phyloP scores from a whole-genome alignment of 2,113 vertebrate species.

The Synchiropus splendidus region DNA sequence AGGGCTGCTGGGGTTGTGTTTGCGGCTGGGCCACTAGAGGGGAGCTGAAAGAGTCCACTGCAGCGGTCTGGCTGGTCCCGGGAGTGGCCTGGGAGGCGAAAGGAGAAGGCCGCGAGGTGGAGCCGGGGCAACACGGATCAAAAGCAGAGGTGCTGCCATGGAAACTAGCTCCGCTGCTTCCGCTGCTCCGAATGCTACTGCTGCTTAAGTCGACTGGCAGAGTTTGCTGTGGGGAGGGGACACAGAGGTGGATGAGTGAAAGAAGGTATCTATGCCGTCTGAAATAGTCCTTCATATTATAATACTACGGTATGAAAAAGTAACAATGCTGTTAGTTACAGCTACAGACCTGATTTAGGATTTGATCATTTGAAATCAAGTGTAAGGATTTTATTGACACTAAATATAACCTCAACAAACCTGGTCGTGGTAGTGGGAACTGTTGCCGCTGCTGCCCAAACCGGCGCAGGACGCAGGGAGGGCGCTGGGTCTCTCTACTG shows the following conservation, averaged over 20 bases:
- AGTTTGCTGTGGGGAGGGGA: conserved; percentile 73
- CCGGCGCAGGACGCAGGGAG: conserved; percentile 77
- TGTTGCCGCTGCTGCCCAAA: conserved; percentile 56
- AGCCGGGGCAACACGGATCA: conserved; percentile 93
- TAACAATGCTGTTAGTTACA: too few relatives aligned
- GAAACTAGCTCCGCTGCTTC: conserved; percentile 71
- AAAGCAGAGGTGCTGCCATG: conserved; percentile 88
- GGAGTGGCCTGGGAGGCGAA: conserved; percentile 80
- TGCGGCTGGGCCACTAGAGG: conserved; percentile 80
- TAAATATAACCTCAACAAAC: conserved; percentile 10
- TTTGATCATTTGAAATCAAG: too few relatives aligned
- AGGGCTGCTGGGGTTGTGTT: conserved; percentile 81
- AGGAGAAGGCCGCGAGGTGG: conserved; percentile 79
- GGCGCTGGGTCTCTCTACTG: conserved; percentile 81
- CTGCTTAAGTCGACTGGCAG: conserved; percentile 94
- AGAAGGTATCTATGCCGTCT: too few relatives aligned
- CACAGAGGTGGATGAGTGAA: too few relatives aligned
- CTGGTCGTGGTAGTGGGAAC: conserved; percentile 61
- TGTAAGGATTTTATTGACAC: too few relatives aligned
- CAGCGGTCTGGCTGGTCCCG: conserved; percentile 78
- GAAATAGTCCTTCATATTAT: too few relatives aligned
- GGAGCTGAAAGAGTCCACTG: conserved; percentile 79
- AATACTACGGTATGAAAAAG: too few relatives aligned
- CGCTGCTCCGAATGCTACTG: conserved; percentile 78
- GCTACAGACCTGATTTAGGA: too few relatives aligned